Percentiles rank a stretch among this genome's conserved stretches.
phyloP scores from a whole-genome alignment of 2,113 vertebrate species.

The Podarcis raffonei region DNA sequence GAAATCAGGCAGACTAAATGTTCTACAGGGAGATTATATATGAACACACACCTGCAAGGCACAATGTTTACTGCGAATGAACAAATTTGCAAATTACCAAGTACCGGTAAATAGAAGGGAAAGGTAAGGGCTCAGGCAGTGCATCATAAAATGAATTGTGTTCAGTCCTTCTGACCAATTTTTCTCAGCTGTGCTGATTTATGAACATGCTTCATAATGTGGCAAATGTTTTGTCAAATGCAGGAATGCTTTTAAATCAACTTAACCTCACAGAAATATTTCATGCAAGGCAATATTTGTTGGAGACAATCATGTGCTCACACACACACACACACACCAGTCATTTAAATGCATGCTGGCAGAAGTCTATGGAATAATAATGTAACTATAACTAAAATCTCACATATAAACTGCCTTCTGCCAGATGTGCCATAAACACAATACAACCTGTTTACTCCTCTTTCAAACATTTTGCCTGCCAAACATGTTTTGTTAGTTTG shows the following conservation, averaged over 20 bases:
- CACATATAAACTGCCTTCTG: background rate
- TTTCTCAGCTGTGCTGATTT: background rate
- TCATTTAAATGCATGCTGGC: background rate
- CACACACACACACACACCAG: background rate
- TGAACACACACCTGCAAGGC: background rate
- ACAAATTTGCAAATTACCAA: background rate
- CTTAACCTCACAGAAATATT: background rate
- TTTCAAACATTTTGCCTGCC: slow-evolving; percentile 30
- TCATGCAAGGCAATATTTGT: background rate
- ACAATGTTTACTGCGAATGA: background rate
- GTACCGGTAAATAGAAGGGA: background rate
- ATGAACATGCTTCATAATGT: background rate
- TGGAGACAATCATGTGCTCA: background rate
- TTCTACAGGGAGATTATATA: background rate
- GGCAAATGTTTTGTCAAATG: background rate
- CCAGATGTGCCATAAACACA: slow-evolving; percentile 22
- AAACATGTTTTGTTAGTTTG: background rate
- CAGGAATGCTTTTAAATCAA: background rate
- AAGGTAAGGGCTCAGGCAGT: background rate
- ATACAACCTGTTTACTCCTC: background rate
- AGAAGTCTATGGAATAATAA: background rate
- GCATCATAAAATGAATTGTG: accelerated
- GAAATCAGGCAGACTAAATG: background rate
- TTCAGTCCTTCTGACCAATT: background rate
- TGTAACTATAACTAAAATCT: background rate